Evolutionary conservation across 2,113 vertebrate genomes (phyloP), one percentile per base, ranked within the genome.

Genomic region (Pedionomus torquatus): DNA sequence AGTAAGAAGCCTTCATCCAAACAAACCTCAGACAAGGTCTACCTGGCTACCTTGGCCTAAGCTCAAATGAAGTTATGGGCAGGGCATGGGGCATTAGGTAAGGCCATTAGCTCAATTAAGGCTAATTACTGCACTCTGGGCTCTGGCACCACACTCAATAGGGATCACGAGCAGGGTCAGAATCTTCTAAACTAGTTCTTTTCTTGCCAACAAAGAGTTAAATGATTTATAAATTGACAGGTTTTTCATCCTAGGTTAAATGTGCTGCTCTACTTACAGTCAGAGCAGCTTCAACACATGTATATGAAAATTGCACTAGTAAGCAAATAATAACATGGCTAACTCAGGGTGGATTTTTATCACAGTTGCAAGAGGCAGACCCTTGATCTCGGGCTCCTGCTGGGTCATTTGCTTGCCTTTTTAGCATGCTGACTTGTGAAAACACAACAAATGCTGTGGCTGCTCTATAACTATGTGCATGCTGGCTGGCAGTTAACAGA

Each of bases 71-170:
- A 69, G 20, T 15, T 6, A 26, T 8, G 3, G 28, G 9, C 2
- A n/a, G 33, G 17, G 8, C 0, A 0, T 3, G 1, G 5, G 12
- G 1, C 13, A n/a, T n/a, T n/a, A 52, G 11, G 16, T 61, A 39
- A 54, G 10, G 8, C 6, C 13, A 17, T 28, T 28, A 46, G 11
- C 19, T 5, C 18, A 63, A 83, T n/a, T 49, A 89, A 76, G 5
- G 24, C 13, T 54, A 66, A 68, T n/a, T 51, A 78, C 11, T 25
- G 14, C 6, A 35, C 17, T n/a, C 10, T 11, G 19, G 10, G 16
- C n/a, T 18, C 57, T 33, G 4, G 5, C 19, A 70, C 69, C 46
- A 44, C 37, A 74, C 39, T 3, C n/a, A 43, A 33, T 8, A 26
- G 30, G 7, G 8, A 46, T 35, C 30, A 30, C 5, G 2, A 43